A percentile compares a stretch with the other conserved stretches of the same genome.
Conservation (phyloP, 53 echinoderm and acorn worm species). For the Patiria pectinifera region DNA sequence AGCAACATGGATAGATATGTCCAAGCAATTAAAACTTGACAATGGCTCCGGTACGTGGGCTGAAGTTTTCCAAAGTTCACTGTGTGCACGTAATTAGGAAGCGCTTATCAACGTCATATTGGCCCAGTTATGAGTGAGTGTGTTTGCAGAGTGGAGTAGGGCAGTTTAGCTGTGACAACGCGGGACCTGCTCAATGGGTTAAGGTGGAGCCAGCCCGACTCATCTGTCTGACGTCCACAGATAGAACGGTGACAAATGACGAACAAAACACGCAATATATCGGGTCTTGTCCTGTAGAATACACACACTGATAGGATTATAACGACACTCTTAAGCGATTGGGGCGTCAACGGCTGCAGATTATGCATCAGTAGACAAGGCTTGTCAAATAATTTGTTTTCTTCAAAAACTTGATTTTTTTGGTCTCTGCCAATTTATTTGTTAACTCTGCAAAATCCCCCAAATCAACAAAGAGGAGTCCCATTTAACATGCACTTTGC, state of each 20-base stretch:
- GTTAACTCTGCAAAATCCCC: background rate
- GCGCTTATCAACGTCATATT: slow-evolving; percentile 54
- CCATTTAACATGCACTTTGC: background rate
- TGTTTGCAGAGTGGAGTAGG: slow-evolving; percentile 36
- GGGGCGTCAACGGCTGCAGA: background rate
- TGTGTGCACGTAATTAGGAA: slow-evolving; percentile 53
- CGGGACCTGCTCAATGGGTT: slow-evolving; percentile 1
- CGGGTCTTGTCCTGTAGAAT: background rate
- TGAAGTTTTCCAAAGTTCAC: slow-evolving; percentile 38
- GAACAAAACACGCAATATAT: slow-evolving; percentile 41
- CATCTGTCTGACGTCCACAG: slow-evolving; percentile 37
- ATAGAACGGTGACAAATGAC: slow-evolving; percentile 56
- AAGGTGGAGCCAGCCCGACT: slow-evolving; percentile 34
- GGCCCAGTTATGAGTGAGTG: slow-evolving; percentile 30
- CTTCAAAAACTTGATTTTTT: background rate
- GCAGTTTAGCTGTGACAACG: slow-evolving; percentile 28
- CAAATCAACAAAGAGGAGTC: background rate
- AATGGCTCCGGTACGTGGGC: slow-evolving; percentile 9
- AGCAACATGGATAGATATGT: background rate
- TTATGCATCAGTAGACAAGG: background rate
- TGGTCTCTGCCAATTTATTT: background rate
- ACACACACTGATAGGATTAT: slow-evolving; percentile 23
- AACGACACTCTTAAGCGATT: slow-evolving; percentile 30
- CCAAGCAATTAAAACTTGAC: slow-evolving; percentile 6
- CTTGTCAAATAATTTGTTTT: slow-evolving; percentile 4